Evolutionary conservation across 30 jellyfish, hydroid and myxozoan genomes (phyloP).

Genomic region (Nemopilema nomurai): DNA sequence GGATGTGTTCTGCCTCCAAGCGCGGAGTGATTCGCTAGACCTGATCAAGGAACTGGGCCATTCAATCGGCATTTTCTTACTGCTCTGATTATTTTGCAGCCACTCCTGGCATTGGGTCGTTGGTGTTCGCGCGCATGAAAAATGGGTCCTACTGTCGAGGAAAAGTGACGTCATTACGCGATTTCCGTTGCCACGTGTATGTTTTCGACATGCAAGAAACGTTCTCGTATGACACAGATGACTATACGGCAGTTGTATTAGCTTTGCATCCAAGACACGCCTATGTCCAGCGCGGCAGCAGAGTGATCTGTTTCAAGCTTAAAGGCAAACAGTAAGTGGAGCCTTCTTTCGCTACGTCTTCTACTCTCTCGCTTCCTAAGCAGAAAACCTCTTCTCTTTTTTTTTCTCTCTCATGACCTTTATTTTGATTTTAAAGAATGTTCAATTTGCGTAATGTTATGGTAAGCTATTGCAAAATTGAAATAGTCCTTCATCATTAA

Average conservation of each 20-base stretch:
- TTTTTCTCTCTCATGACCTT: background rate
- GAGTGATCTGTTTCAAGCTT: slow-evolving; percentile 66
- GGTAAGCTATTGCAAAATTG: too few relatives aligned
- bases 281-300: slow-evolving; percentile 55
- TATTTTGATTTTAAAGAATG: background rate
- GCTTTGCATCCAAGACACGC: slow-evolving; percentile 80
- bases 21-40: too few relatives aligned
- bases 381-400: background rate
- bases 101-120: slow-evolving; percentile 89
- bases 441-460: too few relatives aligned
- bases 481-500: too few relatives aligned
- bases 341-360: background rate
- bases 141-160: slow-evolving; percentile 91
- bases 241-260: slow-evolving; percentile 84
- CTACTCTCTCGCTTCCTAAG: background rate
- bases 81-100: slow-evolving; percentile 37
- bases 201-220: slow-evolving; percentile 73
- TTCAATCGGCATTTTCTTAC: too few relatives aligned
- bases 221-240: slow-evolving; percentile 83
- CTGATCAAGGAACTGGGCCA: too few relatives aligned
- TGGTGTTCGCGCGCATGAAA: slow-evolving; percentile 85
- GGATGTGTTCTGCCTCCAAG: too few relatives aligned
- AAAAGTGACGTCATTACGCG: slow-evolving; percentile 64
- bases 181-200: slow-evolving; percentile 64
- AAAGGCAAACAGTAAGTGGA: slow-evolving; percentile 68